phyloP scores from a whole-genome alignment of 2,888 invertebrate species.

The Timandra comae region DNA sequence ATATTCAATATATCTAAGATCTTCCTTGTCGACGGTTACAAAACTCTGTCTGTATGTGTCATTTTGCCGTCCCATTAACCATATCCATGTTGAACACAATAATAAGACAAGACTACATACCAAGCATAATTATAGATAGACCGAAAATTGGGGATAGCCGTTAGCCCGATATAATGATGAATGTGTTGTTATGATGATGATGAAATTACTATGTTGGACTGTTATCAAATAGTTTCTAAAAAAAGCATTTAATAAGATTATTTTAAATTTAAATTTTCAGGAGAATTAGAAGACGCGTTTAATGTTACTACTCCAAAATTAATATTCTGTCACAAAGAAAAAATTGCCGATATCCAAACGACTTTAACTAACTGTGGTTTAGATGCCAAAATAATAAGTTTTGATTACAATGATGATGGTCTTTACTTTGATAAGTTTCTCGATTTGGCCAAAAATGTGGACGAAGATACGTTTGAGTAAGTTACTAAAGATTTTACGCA shows the following conservation, averaged over 20 bases:
- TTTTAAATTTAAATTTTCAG: constrained; percentile 25
- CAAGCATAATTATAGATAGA: too few species aligned
- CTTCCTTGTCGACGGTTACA: too few species aligned
- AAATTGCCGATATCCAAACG: constrained; percentile 33
- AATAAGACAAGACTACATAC: too few species aligned
- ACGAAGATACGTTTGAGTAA: constrained; percentile 16
- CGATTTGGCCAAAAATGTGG: constrained; percentile 30
- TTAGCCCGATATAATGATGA: not conserved
- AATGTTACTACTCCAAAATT: constrained; percentile 32
- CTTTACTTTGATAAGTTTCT: constrained; percentile 28
- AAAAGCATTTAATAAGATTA: too few species aligned
- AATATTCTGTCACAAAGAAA: constrained; percentile 43
- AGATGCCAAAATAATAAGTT: constrained; percentile 34
- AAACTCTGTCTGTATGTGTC: too few species aligned
- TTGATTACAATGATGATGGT: constrained; percentile 37
- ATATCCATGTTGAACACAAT: too few species aligned
- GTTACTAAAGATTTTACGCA: not conserved
- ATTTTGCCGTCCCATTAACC: too few species aligned
- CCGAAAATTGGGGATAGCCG: too few species aligned
- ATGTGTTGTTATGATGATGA: not conserved
- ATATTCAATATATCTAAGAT: too few species aligned
- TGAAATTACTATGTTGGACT: too few species aligned
- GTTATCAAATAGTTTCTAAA: too few species aligned
- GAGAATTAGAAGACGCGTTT: constrained; percentile 34
- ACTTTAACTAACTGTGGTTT: constrained; percentile 32